A percentile compares a stretch with the other conserved stretches of the same genome.
phyloP scores from a whole-genome alignment of 2,888 invertebrate species.

The Carterocephalus palaemon region DNA sequence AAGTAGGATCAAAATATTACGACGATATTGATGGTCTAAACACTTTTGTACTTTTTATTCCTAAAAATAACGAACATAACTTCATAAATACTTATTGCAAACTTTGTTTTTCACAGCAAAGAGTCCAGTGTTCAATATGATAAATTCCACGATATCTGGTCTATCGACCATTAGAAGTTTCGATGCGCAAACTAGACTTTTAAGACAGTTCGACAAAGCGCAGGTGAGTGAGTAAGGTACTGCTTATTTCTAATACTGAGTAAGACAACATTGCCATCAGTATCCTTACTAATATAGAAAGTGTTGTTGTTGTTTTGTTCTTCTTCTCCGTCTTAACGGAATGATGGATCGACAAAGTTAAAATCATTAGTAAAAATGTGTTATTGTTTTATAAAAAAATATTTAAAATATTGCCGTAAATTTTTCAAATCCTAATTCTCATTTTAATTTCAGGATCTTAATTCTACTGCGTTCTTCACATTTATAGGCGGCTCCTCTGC shows the following conservation, averaged over 20 bases:
- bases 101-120: slow-evolving; percentile 76
- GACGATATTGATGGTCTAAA: no score
- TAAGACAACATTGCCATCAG: no score
- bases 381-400: no score
- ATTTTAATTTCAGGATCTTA: slow-evolving; percentile 76
- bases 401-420: no score
- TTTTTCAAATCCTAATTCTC: no score
- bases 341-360: no score
- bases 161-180: slow-evolving; percentile 87
- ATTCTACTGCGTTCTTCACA: slow-evolving; percentile 84
- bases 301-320: no score
- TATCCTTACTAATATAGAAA: no score
- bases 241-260: background rate
- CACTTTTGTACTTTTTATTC: no score
- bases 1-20: background rate
- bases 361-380: no score
- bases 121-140: slow-evolving; percentile 89
- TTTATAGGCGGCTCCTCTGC: slow-evolving; percentile 81
- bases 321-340: no score
- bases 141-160: slow-evolving; percentile 86
- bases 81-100: slow-evolving; percentile 3
- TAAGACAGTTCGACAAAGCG: slow-evolving; percentile 77
- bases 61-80: no score
- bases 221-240: slow-evolving; percentile 61
- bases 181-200: slow-evolving; percentile 80